phyloP scores from a whole-genome alignment of 2,888 invertebrate genomes.

The Perizoma affinitatum region DNA sequence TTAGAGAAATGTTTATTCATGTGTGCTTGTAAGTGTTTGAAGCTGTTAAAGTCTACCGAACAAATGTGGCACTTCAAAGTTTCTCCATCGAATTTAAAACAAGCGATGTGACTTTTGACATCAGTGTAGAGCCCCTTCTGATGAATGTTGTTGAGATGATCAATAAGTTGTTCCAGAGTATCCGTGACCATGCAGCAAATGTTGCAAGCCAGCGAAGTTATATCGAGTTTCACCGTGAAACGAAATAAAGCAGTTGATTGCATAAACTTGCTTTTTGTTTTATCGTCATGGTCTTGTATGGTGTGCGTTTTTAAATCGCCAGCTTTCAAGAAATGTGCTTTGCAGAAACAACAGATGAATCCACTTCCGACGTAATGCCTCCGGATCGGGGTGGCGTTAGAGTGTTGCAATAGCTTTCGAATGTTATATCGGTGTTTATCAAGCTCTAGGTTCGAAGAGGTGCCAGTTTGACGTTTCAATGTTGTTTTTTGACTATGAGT shows the following conservation, averaged over 20 bases:
- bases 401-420: conserved; percentile 38
- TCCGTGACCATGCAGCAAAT: conserved; percentile 47
- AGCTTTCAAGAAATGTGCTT: conserved; percentile 47
- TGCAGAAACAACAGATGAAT: conserved; percentile 58
- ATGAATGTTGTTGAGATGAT: conserved; percentile 50
- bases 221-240: conserved; percentile 59
- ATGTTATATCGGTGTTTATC: conserved; percentile 44
- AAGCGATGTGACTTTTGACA: conserved; percentile 50
- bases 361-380: conserved; percentile 46
- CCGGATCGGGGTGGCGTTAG: conserved; percentile 57
- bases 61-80: conserved; percentile 52
- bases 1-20: conserved; percentile 61
- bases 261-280: conserved; percentile 29
- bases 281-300: conserved; percentile 34
- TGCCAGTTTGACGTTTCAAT: neutral
- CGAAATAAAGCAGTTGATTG: conserved; percentile 18
- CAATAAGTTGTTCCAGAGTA: conserved; percentile 43
- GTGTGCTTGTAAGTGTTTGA: conserved; percentile 55
- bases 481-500: neutral
- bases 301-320: conserved; percentile 57
- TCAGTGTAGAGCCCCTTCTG: conserved; percentile 46
- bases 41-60: conserved; percentile 45
- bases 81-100: conserved; percentile 54
- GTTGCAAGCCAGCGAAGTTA: conserved; percentile 57
- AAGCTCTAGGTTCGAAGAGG: conserved; percentile 9